Evolutionary conservation across 2,113 vertebrate species (phyloP), one percentile per base, ranked within the genome.

Genomic region (Corvus cornix): DNA sequence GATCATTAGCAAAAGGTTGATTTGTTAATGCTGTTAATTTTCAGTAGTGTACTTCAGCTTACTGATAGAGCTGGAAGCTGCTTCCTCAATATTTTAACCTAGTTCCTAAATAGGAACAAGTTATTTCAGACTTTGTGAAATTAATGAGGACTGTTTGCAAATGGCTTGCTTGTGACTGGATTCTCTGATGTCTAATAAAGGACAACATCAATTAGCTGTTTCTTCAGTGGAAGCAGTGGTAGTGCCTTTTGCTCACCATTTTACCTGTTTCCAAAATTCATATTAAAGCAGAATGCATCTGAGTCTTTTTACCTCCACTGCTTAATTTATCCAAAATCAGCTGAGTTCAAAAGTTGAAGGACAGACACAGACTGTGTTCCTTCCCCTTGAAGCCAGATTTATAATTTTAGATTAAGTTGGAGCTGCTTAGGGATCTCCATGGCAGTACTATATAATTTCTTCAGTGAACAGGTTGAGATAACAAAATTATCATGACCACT

Each of bases 111-210:
- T 1, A 55, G 26, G 8, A 41, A 67, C 26, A 86, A 84, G 19
- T 68, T 59, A 60, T 82, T 91, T 92, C 87, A 58, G 75, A 52
- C 26, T 49, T 85, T 30, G 28, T 69, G 58, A 86, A 92, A 79
- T 73, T 91, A 76, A 76, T 87, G 41, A 79, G 56, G 20, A 16
- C 30, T 74, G 18, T 67, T 91, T 89, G 59, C 46, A 56, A 93
- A 55, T 74, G 60, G 26, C 18, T 93, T 75, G 8, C 18, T 75
- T 11, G 2, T 75, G 64, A 70, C 62, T 74, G 33, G 59, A 55
- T 94, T 77, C 56, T 95, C 84, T 94, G 64, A 89, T 55, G 27
- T 75, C 77, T 84, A 81, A 93, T 53, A 67, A 84, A 74, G 26
- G 48, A 73, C 9, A 67, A 80, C n/a, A 74, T 17, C 51, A 81